Percentiles rank a stretch among this genome's conserved stretches.
These are phyloP conservation scores for Aselliscus stoliczkanus DNA, from an alignment of 2,797 vertebrate genomes.

Conservation along the genomic window DNA sequence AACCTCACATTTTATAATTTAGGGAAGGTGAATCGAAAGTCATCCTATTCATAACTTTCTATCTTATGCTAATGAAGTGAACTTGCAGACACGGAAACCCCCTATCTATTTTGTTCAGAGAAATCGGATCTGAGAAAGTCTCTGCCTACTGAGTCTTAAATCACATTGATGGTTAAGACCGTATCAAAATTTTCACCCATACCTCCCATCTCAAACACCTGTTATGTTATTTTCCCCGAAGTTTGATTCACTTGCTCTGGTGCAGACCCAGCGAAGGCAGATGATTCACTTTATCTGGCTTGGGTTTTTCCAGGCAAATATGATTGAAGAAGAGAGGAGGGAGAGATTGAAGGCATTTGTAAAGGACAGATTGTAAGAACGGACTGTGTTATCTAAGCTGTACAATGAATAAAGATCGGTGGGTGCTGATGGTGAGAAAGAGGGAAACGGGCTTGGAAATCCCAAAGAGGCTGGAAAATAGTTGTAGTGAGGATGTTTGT, in stretches of 20 bases:
- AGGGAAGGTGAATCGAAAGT: conserved; percentile 67
- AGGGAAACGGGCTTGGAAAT: not conserved
- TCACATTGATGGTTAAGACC: not conserved
- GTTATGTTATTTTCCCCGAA: not conserved
- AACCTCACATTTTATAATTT: conserved; percentile 57
- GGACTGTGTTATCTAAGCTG: not conserved
- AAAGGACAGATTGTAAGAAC: not conserved
- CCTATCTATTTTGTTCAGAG: conserved; percentile 15
- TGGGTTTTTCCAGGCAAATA: not conserved
- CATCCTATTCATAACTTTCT: conserved; percentile 58
- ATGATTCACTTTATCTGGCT: not conserved
- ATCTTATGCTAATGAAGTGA: conserved; percentile 62
- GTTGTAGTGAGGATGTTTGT: not conserved
- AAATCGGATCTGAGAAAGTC: not conserved
- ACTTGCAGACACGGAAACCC: not conserved
- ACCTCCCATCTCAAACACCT: not conserved
- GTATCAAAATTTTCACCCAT: not conserved
- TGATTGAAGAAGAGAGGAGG: not conserved
- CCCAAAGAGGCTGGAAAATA: not conserved
- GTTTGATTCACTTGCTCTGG: not conserved
- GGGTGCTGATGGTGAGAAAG: not conserved
- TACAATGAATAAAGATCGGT: not conserved
- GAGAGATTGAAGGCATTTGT: not conserved
- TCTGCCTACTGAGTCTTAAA: not conserved
- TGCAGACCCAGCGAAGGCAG: not conserved